Evolutionary conservation across 2,888 invertebrate species (phyloP), one percentile per base, ranked within the genome.

Genomic region (Iphiclides podalirius): DNA sequence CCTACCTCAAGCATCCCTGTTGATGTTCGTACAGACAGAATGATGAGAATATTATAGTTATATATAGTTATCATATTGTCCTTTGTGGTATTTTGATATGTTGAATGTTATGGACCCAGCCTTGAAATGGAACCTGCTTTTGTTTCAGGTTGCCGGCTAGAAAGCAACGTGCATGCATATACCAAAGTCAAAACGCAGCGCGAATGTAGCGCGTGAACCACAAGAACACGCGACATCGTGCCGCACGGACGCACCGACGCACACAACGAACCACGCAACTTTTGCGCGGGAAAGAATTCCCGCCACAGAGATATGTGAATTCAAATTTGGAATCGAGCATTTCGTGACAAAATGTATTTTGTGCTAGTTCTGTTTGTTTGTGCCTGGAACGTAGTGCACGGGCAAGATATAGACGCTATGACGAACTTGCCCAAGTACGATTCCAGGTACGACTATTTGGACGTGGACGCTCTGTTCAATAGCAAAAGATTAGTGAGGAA

Each of bases 401-500:
- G 72, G 43, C 86, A 87, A 60, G 75, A 83, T 49, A 51, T 71
- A 1, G 78, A 73, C 31, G 64, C 73, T 7, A 79, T 83, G 74
- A 60, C 53, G 16, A 66, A 68, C 34, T 69, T 87, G 78, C 88
- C 87, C 1, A 87, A 87, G 73, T 89, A 89, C 50, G 87, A 88
- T 47, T 66, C 72, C 35, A 90, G 92, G 65, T 94, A 94, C 70
- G 94, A 94, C 66, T 92, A 93, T 71, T 77, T 94, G 59, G 92
- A 94, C 70, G 82, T 94, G 16, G 93, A 94, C 57, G 90, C 90
- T 37, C 90, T 94, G 60, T 85, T 94, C 62, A 90, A 90, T 40
- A 94, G 92, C 70, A 92, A 92, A 60, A 87, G 94, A 63, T 79
- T 94, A 58, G 90, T 94, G 41, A 91, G 90, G 55, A 92, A 93